A percentile compares a stretch with the other conserved stretches of the same genome.
phyloP scores from a whole-genome alignment of 2,888 invertebrate species.

The Mythimna vitellina region DNA sequence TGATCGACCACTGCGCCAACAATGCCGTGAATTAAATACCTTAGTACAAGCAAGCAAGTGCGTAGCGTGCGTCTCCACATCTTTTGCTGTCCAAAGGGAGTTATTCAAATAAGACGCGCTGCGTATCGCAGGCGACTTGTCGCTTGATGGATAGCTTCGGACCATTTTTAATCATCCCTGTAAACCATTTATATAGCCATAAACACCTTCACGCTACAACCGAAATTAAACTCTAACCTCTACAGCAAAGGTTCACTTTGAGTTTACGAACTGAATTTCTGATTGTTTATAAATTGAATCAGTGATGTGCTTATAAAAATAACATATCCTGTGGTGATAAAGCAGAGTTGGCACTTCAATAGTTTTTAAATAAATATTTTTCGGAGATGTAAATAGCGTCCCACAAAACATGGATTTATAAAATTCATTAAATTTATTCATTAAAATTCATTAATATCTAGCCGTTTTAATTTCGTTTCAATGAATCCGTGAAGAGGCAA shows the following conservation, averaged over 20 bases:
- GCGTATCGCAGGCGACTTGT: conserved; percentile 82
- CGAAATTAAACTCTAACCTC: conserved; percentile 41
- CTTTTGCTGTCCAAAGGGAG: conserved; percentile 62
- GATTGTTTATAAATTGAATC: conserved; percentile 64
- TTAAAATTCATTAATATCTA: too few species aligned
- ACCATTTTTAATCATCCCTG: conserved; percentile 86
- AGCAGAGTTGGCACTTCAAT: conserved; percentile 44
- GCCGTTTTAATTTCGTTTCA: too few species aligned
- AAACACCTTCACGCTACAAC: conserved; percentile 37
- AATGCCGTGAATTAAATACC: too few species aligned
- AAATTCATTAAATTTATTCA: too few species aligned
- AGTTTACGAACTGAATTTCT: not conserved
- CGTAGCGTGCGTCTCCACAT: conserved; percentile 40
- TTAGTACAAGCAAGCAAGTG: too few species aligned
- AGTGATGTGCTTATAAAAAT: conserved; percentile 61
- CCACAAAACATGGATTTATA: not conserved
- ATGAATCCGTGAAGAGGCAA: too few species aligned
- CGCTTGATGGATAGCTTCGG: conserved; percentile 86
- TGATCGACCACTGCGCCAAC: too few species aligned
- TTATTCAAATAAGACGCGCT: conserved; percentile 86
- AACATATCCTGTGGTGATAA: conserved; percentile 69
- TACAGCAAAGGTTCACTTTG: conserved; percentile 11
- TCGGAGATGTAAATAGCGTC: not conserved
- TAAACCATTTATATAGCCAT: conserved; percentile 42
- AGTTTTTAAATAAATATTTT: conserved; percentile 3